Evolutionary conservation across 2,113 vertebrate genomes (phyloP).

Genomic region (Donacobius atricapilla): DNA sequence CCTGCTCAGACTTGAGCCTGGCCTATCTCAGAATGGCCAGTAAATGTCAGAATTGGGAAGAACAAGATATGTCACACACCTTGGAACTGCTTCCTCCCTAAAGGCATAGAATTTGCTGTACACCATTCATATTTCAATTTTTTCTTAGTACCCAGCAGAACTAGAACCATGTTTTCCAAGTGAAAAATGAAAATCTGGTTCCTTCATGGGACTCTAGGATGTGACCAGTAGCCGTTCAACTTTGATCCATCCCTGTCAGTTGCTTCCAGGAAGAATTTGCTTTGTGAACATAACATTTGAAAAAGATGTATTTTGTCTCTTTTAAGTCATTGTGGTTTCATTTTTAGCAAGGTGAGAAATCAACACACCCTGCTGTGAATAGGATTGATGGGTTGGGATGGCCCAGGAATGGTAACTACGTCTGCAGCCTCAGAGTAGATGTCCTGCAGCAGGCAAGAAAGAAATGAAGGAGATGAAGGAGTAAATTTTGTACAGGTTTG

Average conservation of each 20-base stretch:
- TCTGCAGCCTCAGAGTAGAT: conserved; percentile 63
- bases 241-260: neutral
- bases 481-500: conserved; percentile 58
- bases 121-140: neutral
- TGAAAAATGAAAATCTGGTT: neutral
- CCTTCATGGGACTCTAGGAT: neutral
- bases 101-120: neutral
- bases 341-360: conserved; percentile 64
- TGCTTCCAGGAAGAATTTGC: conserved; percentile 49
- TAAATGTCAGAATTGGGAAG: neutral
- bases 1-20: neutral
- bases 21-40: neutral
- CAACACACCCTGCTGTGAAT: conserved; percentile 51
- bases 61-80: neutral
- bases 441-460: conserved; percentile 38
- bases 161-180: neutral
- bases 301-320: neutral
- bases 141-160: neutral
- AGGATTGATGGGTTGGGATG: conserved; percentile 48
- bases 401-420: conserved; percentile 53
- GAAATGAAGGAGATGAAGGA: conserved; percentile 69
- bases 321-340: neutral
- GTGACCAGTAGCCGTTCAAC: neutral
- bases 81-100: neutral
- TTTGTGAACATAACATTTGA: conserved; percentile 48